Evolutionary conservation across 2,888 invertebrate species (phyloP).

Genomic region (Himalopsyche japonica): DNA sequence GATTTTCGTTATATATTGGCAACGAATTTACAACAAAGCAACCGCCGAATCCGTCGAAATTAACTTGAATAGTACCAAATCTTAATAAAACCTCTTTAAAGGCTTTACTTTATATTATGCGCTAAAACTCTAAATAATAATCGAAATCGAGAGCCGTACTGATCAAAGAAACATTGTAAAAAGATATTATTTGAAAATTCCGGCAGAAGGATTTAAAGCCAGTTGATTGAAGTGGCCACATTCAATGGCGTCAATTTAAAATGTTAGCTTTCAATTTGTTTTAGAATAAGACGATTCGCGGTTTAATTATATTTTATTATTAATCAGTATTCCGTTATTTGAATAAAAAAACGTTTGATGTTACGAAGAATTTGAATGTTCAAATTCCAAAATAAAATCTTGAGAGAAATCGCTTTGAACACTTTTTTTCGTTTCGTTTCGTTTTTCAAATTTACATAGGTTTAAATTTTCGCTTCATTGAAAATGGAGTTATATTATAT

Average conservation of each 20-base stretch:
- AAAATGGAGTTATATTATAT: no score
- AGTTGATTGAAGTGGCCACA: background rate
- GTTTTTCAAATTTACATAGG: background rate
- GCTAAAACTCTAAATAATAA: background rate
- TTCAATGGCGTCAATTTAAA: background rate
- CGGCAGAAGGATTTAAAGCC: background rate
- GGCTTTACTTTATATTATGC: no score
- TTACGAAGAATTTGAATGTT: background rate
- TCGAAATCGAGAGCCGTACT: background rate
- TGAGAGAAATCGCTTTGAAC: background rate
- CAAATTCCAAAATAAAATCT: background rate
- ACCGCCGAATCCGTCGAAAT: no score
- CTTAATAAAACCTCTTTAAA: no score
- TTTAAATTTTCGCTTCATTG: background rate
- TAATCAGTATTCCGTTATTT: background rate
- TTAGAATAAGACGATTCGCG: background rate
- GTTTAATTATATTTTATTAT: background rate
- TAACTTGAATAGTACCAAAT: no score
- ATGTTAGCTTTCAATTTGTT: background rate
- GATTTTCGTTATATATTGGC: no score
- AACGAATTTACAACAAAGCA: no score
- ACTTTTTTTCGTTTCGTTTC: background rate
- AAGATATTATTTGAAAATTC: background rate
- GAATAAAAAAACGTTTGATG: background rate
- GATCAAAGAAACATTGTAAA: background rate